Conservation (phyloP, 2,113 vertebrate genomes). For the Phyllopteryx taeniolatus region DNA sequence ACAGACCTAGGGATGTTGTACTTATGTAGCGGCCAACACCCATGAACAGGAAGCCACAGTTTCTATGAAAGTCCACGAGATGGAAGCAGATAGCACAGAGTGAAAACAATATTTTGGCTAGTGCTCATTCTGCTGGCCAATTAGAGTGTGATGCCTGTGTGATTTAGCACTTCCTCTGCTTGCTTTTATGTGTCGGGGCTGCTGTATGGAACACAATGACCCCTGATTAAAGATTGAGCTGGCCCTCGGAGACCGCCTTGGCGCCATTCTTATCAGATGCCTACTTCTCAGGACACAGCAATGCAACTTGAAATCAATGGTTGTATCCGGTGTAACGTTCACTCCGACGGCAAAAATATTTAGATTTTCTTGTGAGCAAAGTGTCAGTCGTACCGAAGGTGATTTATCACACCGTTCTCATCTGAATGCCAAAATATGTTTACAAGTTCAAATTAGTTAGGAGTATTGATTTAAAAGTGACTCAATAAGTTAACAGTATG, state of each 20-base stretch:
- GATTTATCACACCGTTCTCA: not conserved
- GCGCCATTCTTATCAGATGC: slow-evolving; percentile 70
- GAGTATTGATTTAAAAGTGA: not conserved
- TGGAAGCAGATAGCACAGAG: slow-evolving; percentile 81
- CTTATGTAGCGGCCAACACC: slow-evolving; percentile 73
- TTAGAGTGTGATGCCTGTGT: slow-evolving; percentile 67
- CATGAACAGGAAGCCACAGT: slow-evolving; percentile 87
- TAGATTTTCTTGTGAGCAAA: slow-evolving; percentile 8
- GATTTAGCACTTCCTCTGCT: slow-evolving; percentile 69
- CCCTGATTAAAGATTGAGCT: slow-evolving; percentile 69
- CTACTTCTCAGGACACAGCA: slow-evolving; percentile 49
- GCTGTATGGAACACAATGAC: slow-evolving; percentile 69
- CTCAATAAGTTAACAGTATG: not conserved
- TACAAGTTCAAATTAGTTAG: not conserved
- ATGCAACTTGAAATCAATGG: slow-evolving; percentile 51
- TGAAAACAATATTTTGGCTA: slow-evolving; percentile 73
- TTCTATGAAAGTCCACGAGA: slow-evolving; percentile 83
- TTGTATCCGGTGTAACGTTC: not conserved
- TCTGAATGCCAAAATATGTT: not conserved
- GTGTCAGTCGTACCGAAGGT: slow-evolving; percentile 1
- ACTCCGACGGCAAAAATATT: slow-evolving; percentile 12
- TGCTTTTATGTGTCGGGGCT: slow-evolving; percentile 65
- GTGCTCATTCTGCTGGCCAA: slow-evolving; percentile 71
- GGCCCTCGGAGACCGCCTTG: slow-evolving; percentile 50
- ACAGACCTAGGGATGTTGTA: slow-evolving; percentile 80